Base-by-base conservation (phyloP, 2,888 invertebrate species). In the Trissonchulus sp. region DNA sequence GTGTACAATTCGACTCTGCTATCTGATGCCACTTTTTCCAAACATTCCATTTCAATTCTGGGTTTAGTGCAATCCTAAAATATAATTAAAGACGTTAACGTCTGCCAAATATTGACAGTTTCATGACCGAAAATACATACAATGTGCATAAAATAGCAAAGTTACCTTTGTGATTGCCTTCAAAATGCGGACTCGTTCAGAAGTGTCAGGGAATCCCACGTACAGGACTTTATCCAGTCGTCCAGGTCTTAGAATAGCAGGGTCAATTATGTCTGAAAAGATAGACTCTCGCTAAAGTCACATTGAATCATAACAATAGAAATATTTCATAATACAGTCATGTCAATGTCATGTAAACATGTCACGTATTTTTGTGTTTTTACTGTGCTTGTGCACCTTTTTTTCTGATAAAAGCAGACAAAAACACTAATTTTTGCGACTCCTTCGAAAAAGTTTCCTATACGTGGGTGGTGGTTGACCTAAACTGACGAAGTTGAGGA, bases 241-340 rank as follows among this genome's bases (percentile, higher is more conserved):
- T 0, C 98, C 98, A 0, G 92, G 92, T 81, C 94, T 88, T 77
- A 98, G 86, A 62, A 99, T 91, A 0, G 98, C 98, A 1, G 95
- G 93, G 86, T 99, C 98, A 75, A 99, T 91, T 33, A 96, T 95
- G 82, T 99, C 88, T 86, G 79, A 1, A 82, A 80, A 37, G 30
- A 3, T 76, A 73, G n/a, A 76, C 18, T 28, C 8, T 31, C 23
- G n/a, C 28, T n/a, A 36, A 15, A 37, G 31, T 18, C 60, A 60
- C 60, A n/a, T 60, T 23, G n/a, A 60, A 60, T 23, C n/a, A 60
- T 60, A 60, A 60, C 18, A 60, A 23, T 60, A 60, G n/a, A 60
- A 60, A 60, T 60, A 60, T 60, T 60, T n/a, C 18, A n/a, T n/a
- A n/a, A n/a, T n/a, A n/a, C n/a, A n/a, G n/a, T n/a, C n/a, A n/a